These are phyloP conservation scores for Epinotia nisella DNA, from an alignment of 2,888 invertebrate genomes.

Conservation along the genomic window DNA sequence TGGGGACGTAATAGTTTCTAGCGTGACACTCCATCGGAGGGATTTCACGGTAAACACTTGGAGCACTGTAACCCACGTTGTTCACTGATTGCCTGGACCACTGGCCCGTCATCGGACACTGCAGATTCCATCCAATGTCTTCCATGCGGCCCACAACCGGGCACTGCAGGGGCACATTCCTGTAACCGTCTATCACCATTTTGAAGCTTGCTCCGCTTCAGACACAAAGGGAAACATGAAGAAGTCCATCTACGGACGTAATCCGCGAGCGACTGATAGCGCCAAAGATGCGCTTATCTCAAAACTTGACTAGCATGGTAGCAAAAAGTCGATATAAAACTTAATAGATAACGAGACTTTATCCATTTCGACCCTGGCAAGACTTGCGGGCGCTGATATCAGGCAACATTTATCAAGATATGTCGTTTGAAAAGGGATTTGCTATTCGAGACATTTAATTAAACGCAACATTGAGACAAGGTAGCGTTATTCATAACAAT, in stretches of 20 bases:
- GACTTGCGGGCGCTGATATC: conserved; percentile 46
- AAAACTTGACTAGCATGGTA: conserved; percentile 69
- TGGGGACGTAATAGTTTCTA: conserved; percentile 55
- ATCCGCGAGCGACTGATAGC: conserved; percentile 80
- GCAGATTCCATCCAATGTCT: conserved; percentile 66
- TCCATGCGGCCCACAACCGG: conserved; percentile 64
- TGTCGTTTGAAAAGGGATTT: conserved; percentile 9
- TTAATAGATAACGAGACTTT: conserved; percentile 66
- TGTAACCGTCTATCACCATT: conserved; percentile 67
- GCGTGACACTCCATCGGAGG: conserved; percentile 66
- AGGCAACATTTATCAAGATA: conserved; percentile 44
- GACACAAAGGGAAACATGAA: conserved; percentile 48
- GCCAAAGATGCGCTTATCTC: conserved; percentile 78
- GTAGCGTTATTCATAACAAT: background rate
- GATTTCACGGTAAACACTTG: conserved; percentile 52
- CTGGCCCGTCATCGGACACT: conserved; percentile 68
- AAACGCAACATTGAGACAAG: background rate
- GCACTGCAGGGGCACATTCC: conserved; percentile 60
- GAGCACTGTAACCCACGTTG: conserved; percentile 60
- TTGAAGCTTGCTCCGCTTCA: conserved; percentile 51
- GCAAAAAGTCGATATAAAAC: conserved; percentile 76
- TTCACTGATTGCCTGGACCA: conserved; percentile 62
- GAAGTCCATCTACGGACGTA: conserved; percentile 78
- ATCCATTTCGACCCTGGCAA: conserved; percentile 56
- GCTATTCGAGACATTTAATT: conserved; percentile 24